Evolutionary conservation across 2,797 vertebrate genomes (phyloP), one percentile per base, ranked within the genome.

Genomic region (Enteromius afrohamiltoni): DNA sequence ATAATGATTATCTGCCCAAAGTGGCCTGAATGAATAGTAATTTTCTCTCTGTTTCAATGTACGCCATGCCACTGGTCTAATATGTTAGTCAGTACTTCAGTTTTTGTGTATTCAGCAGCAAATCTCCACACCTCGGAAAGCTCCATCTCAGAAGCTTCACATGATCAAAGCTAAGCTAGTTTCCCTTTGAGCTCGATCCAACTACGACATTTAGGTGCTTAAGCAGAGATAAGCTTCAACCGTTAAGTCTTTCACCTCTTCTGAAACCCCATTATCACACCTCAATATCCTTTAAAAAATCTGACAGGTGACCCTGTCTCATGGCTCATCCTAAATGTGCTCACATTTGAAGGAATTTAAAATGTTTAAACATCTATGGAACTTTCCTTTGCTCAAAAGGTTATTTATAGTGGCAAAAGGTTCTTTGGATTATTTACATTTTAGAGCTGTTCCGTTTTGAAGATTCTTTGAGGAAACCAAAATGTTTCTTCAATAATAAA

Each of bases 141-240:
- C n/a, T 37, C 5, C 31, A 83, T 58, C 42, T 77, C 21, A 64
- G 62, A 51, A 62, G 74, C 26, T 85, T 80, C 82, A 83, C 60
- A 75, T 75, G 71, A 80, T 86, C 74, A 77, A 83, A 82, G 67
- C 45, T 40, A 45, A 42, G 45, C 21, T 40, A 55, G 21, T 65
- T 70, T 83, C 49, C 34, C 81, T 81, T 74, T 71, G 70, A 85
- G 62, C 64, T 62, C 55, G 68, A 85, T 85, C 75, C 85, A 79
- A 34, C 21, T 37, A 34, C 11, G 29, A 23, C 31, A 55, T 53
- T 73, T 19, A 58, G 26, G 76, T 73, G 49, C 55, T 80, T 87
- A 73, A 82, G 29, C 65, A 62, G 58, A 79, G 26, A 68, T 73
- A 67, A 82, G 60, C 79, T 81, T 77, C 31, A 71, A 77, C 77